A percentile compares a stretch with the other conserved stretches of the same genome.
Evolutionary conservation across 2,888 invertebrate genomes (phyloP).

Genomic region (Chorisops tibialis): DNA sequence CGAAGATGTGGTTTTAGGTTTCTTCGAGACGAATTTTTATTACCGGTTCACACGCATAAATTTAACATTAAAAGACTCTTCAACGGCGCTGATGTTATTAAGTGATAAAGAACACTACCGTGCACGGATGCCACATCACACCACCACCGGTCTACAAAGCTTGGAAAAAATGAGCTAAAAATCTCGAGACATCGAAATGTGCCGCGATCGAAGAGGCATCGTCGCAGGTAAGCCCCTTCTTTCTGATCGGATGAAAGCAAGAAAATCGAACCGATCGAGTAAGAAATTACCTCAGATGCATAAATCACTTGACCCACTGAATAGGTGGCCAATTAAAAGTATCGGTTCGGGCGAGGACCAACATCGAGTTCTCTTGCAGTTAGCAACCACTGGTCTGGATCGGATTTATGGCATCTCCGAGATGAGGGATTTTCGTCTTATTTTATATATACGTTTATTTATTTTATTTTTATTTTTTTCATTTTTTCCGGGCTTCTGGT

Average conservation of each 20-base stretch:
- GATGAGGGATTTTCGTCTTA: not conserved
- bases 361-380: constrained; percentile 3
- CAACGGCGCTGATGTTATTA: constrained; percentile 27
- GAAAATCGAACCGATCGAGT: constrained; percentile 13
- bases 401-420: constrained; percentile 18
- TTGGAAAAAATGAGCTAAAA: constrained; percentile 13
- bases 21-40: constrained; percentile 12
- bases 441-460: no score
- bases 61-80: constrained; percentile 28
- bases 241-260: not conserved
- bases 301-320: constrained; percentile 31
- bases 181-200: constrained; percentile 6
- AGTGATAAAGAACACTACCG: constrained; percentile 31
- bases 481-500: constrained; percentile 23
- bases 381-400: constrained; percentile 17
- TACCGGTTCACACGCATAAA: constrained; percentile 30
- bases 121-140: constrained; percentile 13
- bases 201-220: not conserved
- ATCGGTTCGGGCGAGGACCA: constrained; percentile 22
- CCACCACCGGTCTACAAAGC: not conserved
- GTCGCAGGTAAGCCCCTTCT: not conserved
- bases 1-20: constrained; percentile 19
- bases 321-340: constrained; percentile 35
- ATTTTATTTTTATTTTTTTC: constrained; percentile 13
- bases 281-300: constrained; percentile 20